phyloP scores from a whole-genome alignment of 1,140 invertebrate genomes.

The Camponotus floridanus region DNA sequence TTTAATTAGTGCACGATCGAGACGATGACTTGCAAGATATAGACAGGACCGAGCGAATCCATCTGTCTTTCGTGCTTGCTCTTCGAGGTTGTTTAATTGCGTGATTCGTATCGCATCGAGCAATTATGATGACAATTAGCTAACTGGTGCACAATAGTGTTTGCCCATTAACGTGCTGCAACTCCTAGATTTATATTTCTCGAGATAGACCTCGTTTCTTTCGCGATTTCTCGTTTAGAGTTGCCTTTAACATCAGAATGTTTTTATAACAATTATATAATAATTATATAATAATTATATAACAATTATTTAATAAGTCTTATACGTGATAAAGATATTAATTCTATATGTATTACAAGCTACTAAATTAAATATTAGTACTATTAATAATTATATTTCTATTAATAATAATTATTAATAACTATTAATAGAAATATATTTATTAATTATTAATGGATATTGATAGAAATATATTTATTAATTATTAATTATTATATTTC shows the following conservation, averaged over 20 bases:
- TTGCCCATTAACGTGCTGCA: not conserved
- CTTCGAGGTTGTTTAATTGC: constrained; percentile 25
- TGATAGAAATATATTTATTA: too few species aligned
- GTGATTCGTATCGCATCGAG: constrained; percentile 15
- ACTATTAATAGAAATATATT: too few species aligned
- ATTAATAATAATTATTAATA: too few species aligned
- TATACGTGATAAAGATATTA: not conserved
- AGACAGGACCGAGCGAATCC: not conserved
- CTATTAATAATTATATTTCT: constrained; percentile 1
- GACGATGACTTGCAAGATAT: not conserved
- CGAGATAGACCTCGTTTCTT: not conserved
- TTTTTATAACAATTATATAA: not conserved
- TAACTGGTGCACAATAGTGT: not conserved
- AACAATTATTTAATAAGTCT: not conserved
- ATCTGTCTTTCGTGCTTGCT: constrained; percentile 4
- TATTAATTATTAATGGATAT: too few species aligned
- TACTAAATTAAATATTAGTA: not conserved
- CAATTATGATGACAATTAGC: constrained; percentile 32
- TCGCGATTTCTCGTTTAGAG: not conserved
- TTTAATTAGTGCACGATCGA: constrained; percentile 51
- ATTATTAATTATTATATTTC: not conserved
- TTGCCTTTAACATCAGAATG: not conserved
- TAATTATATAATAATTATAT: not conserved
- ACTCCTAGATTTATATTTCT: not conserved
- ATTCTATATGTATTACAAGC: not conserved